Conservation (phyloP, 30 jellyfish, hydroid and myxozoan species). For the Aurelia sp. region DNA sequence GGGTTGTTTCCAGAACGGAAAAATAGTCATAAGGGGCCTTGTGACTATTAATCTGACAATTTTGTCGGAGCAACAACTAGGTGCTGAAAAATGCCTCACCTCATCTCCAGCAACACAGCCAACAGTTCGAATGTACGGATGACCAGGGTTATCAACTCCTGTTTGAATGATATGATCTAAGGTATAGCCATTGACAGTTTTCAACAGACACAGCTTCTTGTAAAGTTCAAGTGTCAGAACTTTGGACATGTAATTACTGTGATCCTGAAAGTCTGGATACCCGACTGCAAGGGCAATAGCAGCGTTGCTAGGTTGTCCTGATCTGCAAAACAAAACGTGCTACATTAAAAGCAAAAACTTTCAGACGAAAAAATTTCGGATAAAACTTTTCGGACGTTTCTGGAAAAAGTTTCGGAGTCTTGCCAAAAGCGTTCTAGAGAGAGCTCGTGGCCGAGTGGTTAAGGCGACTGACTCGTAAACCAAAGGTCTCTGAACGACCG, state of each 20-base stretch:
- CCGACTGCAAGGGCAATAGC: slow-evolving; percentile 4
- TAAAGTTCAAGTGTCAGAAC: slow-evolving; percentile 77
- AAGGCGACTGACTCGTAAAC: too few relatives aligned
- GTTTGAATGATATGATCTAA: slow-evolving; percentile 89
- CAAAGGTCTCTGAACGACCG: too few relatives aligned
- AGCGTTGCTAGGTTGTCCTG: neutral
- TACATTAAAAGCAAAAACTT: too few relatives aligned
- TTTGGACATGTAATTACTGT: slow-evolving; percentile 86
- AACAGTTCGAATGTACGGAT: slow-evolving; percentile 81
- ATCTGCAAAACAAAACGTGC: neutral
- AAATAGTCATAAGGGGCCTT: too few relatives aligned
- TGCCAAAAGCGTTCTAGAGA: too few relatives aligned
- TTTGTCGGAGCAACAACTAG: too few relatives aligned
- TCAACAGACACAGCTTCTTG: slow-evolving; percentile 48
- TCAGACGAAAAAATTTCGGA: too few relatives aligned
- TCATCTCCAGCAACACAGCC: slow-evolving; percentile 98
- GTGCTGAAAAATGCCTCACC: slow-evolving; percentile 24
- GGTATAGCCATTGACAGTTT: slow-evolving; percentile 87
- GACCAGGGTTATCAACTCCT: slow-evolving; percentile 98
- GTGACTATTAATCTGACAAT: too few relatives aligned
- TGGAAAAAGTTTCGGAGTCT: too few relatives aligned
- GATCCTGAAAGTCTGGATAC: slow-evolving; percentile 81
- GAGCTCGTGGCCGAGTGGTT: too few relatives aligned
- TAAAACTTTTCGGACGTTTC: too few relatives aligned
- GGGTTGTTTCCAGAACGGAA: too few relatives aligned